Evolutionary conservation across 2,888 invertebrate genomes (phyloP).

Genomic region (Eupeodes luniger): DNA sequence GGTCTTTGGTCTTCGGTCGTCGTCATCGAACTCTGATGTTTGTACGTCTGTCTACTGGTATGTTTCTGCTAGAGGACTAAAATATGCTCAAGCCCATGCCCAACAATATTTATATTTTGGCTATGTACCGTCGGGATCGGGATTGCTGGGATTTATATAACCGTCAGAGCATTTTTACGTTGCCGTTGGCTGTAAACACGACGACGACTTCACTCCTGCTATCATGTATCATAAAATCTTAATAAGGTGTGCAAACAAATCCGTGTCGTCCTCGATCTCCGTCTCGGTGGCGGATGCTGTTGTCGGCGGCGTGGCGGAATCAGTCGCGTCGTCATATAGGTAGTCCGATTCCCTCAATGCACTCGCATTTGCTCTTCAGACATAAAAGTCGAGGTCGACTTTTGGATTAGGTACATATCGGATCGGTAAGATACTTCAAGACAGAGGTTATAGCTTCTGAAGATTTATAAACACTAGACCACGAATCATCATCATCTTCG

Average conservation of each 20-base stretch:
- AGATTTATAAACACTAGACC: slow-evolving; percentile 39
- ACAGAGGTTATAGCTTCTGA: slow-evolving; percentile 57
- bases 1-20: neutral
- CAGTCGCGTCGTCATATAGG: too few relatives aligned
- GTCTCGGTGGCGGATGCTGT: slow-evolving; percentile 47
- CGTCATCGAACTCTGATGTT: slow-evolving; percentile 33
- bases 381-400: slow-evolving; percentile 67
- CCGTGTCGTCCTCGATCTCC: slow-evolving; percentile 21
- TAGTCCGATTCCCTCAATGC: slow-evolving; percentile 37
- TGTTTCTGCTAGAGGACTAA: slow-evolving; percentile 44
- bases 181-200: too few relatives aligned
- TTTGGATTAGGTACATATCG: neutral
- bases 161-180: too few relatives aligned
- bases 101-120: slow-evolving; percentile 71
- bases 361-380: slow-evolving; percentile 51
- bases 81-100: slow-evolving; percentile 1
- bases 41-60: slow-evolving; percentile 58
- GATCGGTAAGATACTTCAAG: slow-evolving; percentile 1
- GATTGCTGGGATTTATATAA: too few relatives aligned
- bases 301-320: too few relatives aligned
- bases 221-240: slow-evolving; percentile 76
- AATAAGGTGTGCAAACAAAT: slow-evolving; percentile 75
- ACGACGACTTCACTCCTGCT: slow-evolving; percentile 45
- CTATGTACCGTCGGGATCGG: slow-evolving; percentile 6
- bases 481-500: slow-evolving; percentile 53